Evolutionary conservation across 2,888 invertebrate genomes (phyloP).

Genomic region (Eretmocerus hayati): DNA sequence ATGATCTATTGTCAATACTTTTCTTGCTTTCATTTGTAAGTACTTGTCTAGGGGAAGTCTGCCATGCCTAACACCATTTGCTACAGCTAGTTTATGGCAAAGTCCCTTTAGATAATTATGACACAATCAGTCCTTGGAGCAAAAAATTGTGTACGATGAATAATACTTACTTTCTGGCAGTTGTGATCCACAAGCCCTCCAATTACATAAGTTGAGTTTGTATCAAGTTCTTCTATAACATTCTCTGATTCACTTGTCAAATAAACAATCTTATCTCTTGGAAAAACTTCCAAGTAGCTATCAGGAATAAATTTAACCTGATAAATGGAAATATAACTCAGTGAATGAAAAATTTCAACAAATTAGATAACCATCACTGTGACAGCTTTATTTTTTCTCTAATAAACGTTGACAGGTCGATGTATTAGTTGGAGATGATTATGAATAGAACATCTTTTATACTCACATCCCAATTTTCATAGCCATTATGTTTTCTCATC

Average conservation of each 20-base stretch:
- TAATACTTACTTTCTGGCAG: slow-evolving; percentile 67
- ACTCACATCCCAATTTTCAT: slow-evolving; percentile 87
- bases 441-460: too few species aligned
- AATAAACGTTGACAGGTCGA: too few species aligned
- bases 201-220: slow-evolving; percentile 81
- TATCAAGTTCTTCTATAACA: slow-evolving; percentile 66
- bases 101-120: slow-evolving; percentile 56
- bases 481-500: slow-evolving; percentile 78
- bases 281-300: slow-evolving; percentile 64
- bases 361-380: too few species aligned
- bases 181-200: slow-evolving; percentile 98
- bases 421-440: too few species aligned
- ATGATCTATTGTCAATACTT: slow-evolving; percentile 93
- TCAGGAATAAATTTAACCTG: slow-evolving; percentile 65
- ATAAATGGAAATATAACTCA: slow-evolving; percentile 13
- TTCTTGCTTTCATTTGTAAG: slow-evolving; percentile 84
- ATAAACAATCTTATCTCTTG: slow-evolving; percentile 76
- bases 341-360: too few species aligned
- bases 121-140: slow-evolving; percentile 3
- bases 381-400: too few species aligned
- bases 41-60: slow-evolving; percentile 84
- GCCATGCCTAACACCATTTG: slow-evolving; percentile 72
- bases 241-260: slow-evolving; percentile 91
- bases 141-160: too few species aligned
- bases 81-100: slow-evolving; percentile 73